These are phyloP conservation scores for Nymphalis c-album DNA, from an alignment of 2,888 invertebrate genomes.

Conservation along the genomic window DNA sequence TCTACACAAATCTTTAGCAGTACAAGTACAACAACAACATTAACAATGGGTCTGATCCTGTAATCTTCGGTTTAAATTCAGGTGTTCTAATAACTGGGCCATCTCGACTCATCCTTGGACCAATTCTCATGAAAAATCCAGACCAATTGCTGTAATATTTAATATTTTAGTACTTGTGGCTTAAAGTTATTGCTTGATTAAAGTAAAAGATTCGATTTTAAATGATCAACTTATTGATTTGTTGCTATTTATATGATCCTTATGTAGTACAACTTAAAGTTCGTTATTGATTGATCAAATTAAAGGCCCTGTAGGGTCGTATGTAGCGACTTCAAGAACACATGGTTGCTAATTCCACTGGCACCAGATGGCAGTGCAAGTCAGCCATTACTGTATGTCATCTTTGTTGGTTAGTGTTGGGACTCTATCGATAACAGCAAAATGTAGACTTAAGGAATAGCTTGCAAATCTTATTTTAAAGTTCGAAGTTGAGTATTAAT, in stretches of 20 bases:
- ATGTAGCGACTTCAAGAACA: slow-evolving; percentile 34
- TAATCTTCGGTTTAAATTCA: no score
- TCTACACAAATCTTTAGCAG: no score
- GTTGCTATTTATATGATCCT: neutral
- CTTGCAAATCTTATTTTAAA: no score
- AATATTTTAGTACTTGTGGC: neutral
- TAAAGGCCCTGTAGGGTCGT: slow-evolving; percentile 16
- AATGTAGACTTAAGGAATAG: no score
- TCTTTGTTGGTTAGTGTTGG: slow-evolving; percentile 57
- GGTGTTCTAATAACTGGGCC: no score
- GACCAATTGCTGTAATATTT: neutral
- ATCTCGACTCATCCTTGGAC: no score
- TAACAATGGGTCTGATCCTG: no score
- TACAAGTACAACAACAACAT: no score
- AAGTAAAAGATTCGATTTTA: neutral
- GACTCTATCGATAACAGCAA: slow-evolving; percentile 40
- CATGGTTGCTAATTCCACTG: slow-evolving; percentile 38
- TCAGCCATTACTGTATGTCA: slow-evolving; percentile 77
- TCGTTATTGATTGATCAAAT: slow-evolving; percentile 20
- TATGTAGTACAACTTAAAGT: neutral
- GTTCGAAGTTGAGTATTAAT: no score
- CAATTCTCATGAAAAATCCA: neutral
- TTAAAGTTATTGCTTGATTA: neutral
- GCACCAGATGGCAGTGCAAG: slow-evolving; percentile 67
- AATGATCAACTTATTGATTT: neutral